phyloP scores from a whole-genome alignment of 2,113 vertebrate genomes.

The Anas platyrhynchos region DNA sequence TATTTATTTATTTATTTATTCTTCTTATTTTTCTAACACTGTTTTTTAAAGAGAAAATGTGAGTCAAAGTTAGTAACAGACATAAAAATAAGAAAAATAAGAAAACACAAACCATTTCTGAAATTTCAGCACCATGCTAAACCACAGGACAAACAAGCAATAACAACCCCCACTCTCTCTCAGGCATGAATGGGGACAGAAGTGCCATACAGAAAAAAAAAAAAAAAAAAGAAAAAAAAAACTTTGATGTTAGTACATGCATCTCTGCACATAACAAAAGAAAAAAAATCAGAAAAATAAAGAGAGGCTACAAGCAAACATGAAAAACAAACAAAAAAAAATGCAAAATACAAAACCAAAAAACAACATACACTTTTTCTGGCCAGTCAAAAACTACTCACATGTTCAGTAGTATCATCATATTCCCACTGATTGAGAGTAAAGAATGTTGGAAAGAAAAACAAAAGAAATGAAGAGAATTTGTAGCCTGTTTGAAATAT shows the following conservation, averaged over 20 bases:
- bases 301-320: background rate
- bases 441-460: conserved; percentile 78
- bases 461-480: conserved; percentile 77
- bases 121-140: conserved; percentile 59
- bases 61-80: conserved; percentile 66
- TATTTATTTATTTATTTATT: too few relatives aligned
- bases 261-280: conserved; percentile 45
- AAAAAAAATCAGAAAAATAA: background rate
- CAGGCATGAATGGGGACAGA: background rate
- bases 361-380: conserved; percentile 39
- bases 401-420: conserved; percentile 98
- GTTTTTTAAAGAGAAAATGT: background rate
- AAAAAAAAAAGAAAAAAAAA: conserved; percentile 28
- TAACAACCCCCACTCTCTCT: background rate
- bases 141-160: conserved; percentile 4
- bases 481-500: conserved; percentile 55
- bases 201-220: background rate
- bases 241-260: conserved; percentile 73
- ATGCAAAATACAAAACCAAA: background rate
- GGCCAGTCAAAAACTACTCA: conserved; percentile 84
- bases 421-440: conserved; percentile 94
- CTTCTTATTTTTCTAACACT: background rate
- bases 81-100: conserved; percentile 7
- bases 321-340: background rate
- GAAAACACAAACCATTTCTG: background rate